Conservation (phyloP, 2,888 invertebrate species). For the Netelia inedita region DNA sequence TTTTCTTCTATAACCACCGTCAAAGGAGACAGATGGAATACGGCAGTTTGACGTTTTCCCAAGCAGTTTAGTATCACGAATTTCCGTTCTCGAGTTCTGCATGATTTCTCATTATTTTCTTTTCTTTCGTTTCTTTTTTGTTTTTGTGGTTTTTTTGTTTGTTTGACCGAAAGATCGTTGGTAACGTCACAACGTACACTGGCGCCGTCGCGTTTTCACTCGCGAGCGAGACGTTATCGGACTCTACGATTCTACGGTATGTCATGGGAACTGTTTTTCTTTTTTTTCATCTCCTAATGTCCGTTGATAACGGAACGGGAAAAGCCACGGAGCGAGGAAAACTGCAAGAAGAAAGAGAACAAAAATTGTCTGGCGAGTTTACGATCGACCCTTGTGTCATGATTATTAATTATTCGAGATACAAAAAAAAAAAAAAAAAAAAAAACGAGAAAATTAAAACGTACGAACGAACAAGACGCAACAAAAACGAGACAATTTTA, state of each 20-base stretch:
- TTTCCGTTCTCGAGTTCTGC: slow-evolving; percentile 52
- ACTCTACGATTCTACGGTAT: slow-evolving; percentile 45
- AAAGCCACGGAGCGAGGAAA: slow-evolving; percentile 1
- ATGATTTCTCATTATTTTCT: slow-evolving; percentile 32
- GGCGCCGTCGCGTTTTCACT: slow-evolving; percentile 50
- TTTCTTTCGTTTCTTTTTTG: slow-evolving; percentile 42
- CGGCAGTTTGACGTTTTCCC: slow-evolving; percentile 76
- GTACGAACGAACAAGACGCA: slow-evolving; percentile 47
- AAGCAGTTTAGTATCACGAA: slow-evolving; percentile 63
- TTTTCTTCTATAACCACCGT: slow-evolving; percentile 66
- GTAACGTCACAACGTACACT: slow-evolving; percentile 62
- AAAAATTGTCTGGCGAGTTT: slow-evolving; percentile 22
- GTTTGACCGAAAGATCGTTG: slow-evolving; percentile 27
- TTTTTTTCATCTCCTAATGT: slow-evolving; percentile 21
- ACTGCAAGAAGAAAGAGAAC: neutral
- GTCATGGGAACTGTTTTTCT: slow-evolving; percentile 54
- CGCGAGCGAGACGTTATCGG: slow-evolving; percentile 24
- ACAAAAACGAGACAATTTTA: slow-evolving; percentile 56
- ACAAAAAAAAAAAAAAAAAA: slow-evolving; percentile 45
- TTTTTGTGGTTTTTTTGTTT: slow-evolving; percentile 19
- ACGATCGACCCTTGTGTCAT: slow-evolving; percentile 14
- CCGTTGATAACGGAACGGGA: slow-evolving; percentile 3
- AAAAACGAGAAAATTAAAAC: slow-evolving; percentile 15
- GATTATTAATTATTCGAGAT: slow-evolving; percentile 35
- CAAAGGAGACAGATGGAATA: slow-evolving; percentile 72